A percentile compares a stretch with the other conserved stretches of the same genome.
Conservation (phyloP, 2,888 invertebrate species). For the Antheraea assamensis region DNA sequence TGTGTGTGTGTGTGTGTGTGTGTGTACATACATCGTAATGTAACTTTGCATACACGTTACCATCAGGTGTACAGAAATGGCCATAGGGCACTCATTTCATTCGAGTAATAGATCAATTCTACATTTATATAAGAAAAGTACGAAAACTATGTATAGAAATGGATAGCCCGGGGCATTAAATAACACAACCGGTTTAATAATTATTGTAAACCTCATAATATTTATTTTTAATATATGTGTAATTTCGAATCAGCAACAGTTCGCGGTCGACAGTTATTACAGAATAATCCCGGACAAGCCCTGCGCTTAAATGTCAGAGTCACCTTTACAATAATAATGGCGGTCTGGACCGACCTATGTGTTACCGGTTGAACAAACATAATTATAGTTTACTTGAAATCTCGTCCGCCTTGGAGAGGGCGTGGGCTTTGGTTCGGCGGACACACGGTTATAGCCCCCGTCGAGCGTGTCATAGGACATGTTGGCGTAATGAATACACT, state of each 20-base stretch:
- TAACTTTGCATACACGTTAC: no score
- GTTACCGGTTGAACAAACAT: constrained; percentile 36
- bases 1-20: no score
- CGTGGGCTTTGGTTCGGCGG: constrained; percentile 48
- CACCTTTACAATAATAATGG: constrained; percentile 43
- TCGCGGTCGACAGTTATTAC: constrained; percentile 16
- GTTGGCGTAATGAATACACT: no score
- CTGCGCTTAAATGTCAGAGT: constrained; percentile 31
- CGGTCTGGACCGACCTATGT: constrained; percentile 35
- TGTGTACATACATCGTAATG: no score
- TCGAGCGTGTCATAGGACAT: constrained; percentile 18
- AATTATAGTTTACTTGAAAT: constrained; percentile 34
- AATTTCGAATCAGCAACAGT: not conserved
- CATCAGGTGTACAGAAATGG: no score
- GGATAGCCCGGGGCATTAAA: not conserved
- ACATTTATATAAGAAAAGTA: no score
- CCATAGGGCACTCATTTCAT: no score
- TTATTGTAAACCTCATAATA: not conserved
- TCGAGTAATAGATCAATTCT: no score
- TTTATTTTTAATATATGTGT: not conserved
- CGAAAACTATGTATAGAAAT: no score
- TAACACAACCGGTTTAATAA: not conserved
- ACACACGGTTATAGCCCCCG: constrained; percentile 29
- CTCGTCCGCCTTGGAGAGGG: constrained; percentile 63
- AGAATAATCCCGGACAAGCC: constrained; percentile 28